Evolutionary conservation across 1,140 invertebrate species (phyloP), one percentile per base, ranked within the genome.

Genomic region (Reticulitermes speratus): DNA sequence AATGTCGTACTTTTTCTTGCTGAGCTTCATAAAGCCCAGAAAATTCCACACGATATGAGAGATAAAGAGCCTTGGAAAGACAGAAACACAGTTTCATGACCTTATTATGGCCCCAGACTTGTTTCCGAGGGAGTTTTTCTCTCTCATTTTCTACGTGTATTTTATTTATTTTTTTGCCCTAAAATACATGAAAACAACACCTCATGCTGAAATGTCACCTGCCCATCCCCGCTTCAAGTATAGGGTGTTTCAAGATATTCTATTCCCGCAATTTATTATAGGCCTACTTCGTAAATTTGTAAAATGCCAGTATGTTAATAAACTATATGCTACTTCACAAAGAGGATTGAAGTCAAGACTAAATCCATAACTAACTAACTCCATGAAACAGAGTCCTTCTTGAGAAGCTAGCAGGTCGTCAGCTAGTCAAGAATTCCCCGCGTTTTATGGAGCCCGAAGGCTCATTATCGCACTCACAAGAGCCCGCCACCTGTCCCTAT

Each of bases 141-240:
- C 65, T 75, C 65, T 75, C 65, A 30, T 75, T 75, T 75, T 30
- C 65, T 75, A 30, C 25, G 65, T 30, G 65, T 75, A 75, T 75
- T 75, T 75, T 75, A 75, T 75, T 30, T 75, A 30, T 75, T 75
- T 75, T 75, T 75, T n/a, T 0, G 25, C 25, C 65, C 7, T 75
- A 3, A 75, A 30, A 75, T 75, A 75, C n/a, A 75, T 75, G 65
- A 75, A 75, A 75, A 75, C 65, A 75, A 75, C 65, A 75, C 65
- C 65, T 75, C 65, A 30, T 75, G 25, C n/a, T 75, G 65, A 75
- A n/a, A 75, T 9, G 7, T 25, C 65, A 75, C 65, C 65, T 75
- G 65, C 65, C 65, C n/a, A 25, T 25, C 9, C 59, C 65, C n/a
- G n/a, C n/a, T 75, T 25, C 7, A 75, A 55, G n/a, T 75, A 75